Evolutionary conservation across 2,113 vertebrate species (phyloP).

Genomic region (Andinoacara biseriatus): DNA sequence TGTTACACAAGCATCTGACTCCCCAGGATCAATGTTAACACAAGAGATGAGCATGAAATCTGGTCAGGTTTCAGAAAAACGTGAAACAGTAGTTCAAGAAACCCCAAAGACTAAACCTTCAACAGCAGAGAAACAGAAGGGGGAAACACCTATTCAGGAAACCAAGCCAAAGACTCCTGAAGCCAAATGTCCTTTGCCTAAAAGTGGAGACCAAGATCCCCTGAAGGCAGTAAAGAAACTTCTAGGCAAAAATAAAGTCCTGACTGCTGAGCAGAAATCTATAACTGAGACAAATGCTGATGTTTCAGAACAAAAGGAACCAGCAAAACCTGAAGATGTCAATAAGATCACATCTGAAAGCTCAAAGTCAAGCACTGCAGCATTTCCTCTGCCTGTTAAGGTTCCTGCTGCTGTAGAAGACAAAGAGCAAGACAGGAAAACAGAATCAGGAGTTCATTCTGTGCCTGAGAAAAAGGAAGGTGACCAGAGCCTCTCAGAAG

Average conservation of each 20-base stretch:
- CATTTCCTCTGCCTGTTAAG: slow-evolving; percentile 6
- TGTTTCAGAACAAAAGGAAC: slow-evolving; percentile 21
- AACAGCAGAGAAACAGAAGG: slow-evolving; percentile 32
- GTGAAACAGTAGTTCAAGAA: slow-evolving; percentile 24
- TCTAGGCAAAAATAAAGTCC: slow-evolving; percentile 61
- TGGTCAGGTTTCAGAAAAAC: slow-evolving; percentile 31
- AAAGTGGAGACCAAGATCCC: slow-evolving; percentile 39
- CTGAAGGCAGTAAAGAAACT: slow-evolving; percentile 55
- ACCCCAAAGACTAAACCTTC: slow-evolving; percentile 48
- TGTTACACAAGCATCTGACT: slow-evolving; percentile 59
- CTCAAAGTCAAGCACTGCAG: slow-evolving; percentile 9
- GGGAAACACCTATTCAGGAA: slow-evolving; percentile 38
- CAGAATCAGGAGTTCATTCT: slow-evolving; percentile 22
- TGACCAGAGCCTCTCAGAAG: neutral
- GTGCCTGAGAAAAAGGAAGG: slow-evolving; percentile 48
- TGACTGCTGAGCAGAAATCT: slow-evolving; percentile 21
- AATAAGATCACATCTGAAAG: slow-evolving; percentile 8
- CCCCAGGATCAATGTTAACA: slow-evolving; percentile 14
- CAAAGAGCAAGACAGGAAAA: slow-evolving; percentile 43
- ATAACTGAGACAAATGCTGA: slow-evolving; percentile 26
- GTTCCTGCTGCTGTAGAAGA: slow-evolving; percentile 22
- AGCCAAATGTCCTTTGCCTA: slow-evolving; percentile 33
- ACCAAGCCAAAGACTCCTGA: slow-evolving; percentile 56
- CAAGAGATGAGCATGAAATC: slow-evolving; percentile 10
- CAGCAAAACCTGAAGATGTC: slow-evolving; percentile 30